These are phyloP conservation scores for Chitala chitala DNA, from an alignment of 2,113 vertebrate genomes.

Conservation along the genomic window DNA sequence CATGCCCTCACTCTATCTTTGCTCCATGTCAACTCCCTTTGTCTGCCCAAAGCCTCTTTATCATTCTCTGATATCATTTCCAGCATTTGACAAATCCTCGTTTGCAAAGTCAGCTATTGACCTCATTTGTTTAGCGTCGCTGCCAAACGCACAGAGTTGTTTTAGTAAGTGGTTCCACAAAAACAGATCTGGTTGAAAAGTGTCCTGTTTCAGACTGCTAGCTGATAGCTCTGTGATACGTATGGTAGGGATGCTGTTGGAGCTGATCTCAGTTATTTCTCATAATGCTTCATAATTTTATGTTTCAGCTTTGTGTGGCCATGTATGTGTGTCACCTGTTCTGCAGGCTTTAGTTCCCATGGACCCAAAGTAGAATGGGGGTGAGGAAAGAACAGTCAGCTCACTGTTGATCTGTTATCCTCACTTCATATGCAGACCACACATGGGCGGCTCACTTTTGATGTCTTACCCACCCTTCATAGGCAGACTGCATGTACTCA, in stretches of 20 bases:
- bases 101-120: conserved; percentile 45
- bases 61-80: conserved; percentile 40
- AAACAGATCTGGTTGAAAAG: not conserved
- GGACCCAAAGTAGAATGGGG: conserved; percentile 23
- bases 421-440: not conserved
- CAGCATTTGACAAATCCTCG: conserved; percentile 31
- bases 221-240: no score
- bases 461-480: no score
- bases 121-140: conserved; percentile 35
- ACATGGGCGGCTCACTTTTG: not conserved
- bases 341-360: conserved; percentile 60
- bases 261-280: no score
- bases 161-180: not conserved
- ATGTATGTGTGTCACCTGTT: conserved; percentile 66
- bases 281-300: no score
- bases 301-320: no score
- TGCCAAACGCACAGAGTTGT: conserved; percentile 40
- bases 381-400: not conserved
- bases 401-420: no score
- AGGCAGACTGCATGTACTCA: not conserved
- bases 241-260: no score
- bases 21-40: conserved; percentile 46
- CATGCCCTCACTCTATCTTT: conserved; percentile 42
- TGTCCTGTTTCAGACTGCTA: not conserved
- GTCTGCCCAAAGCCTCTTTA: conserved; percentile 44